These are phyloP conservation scores for Eciton burchellii DNA, from an alignment of 1,140 invertebrate species.

Conservation along the genomic window DNA sequence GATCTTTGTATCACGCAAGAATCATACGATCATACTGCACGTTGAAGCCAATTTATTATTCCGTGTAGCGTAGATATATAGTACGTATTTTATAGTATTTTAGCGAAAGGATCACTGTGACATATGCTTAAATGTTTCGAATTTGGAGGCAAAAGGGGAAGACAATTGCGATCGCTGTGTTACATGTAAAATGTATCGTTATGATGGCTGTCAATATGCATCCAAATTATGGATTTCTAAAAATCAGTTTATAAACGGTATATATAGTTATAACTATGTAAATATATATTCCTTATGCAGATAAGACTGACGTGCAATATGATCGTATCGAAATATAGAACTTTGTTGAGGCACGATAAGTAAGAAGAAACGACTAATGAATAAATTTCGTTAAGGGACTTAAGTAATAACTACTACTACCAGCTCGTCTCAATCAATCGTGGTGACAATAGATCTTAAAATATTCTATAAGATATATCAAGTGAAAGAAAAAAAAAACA, in stretches of 20 bases:
- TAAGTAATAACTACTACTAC: constrained; percentile 70
- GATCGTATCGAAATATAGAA: constrained; percentile 58
- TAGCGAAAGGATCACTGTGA: background rate
- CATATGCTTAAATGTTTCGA: background rate
- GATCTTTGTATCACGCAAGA: constrained; percentile 51
- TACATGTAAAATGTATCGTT: constrained; percentile 32
- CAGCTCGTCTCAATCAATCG: constrained; percentile 80
- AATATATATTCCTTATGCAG: constrained; percentile 38
- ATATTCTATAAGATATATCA: constrained; percentile 66
- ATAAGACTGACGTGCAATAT: constrained; percentile 73
- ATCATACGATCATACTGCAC: constrained; percentile 69
- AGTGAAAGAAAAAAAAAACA: constrained; percentile 49
- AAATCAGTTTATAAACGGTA: constrained; percentile 12
- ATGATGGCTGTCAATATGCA: background rate
- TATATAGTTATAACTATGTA: constrained; percentile 16
- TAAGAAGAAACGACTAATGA: constrained; percentile 66
- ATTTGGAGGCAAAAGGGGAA: background rate
- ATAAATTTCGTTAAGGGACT: constrained; percentile 64
- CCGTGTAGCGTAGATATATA: background rate
- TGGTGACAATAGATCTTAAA: constrained; percentile 82
- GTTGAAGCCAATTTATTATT: constrained; percentile 13
- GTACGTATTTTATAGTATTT: constrained; percentile 8
- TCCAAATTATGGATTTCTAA: constrained; percentile 26
- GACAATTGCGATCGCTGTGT: background rate
- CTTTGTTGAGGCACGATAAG: constrained; percentile 50